phyloP scores from a whole-genome alignment of 1,140 invertebrate genomes.

The Epicauta chinensis region DNA sequence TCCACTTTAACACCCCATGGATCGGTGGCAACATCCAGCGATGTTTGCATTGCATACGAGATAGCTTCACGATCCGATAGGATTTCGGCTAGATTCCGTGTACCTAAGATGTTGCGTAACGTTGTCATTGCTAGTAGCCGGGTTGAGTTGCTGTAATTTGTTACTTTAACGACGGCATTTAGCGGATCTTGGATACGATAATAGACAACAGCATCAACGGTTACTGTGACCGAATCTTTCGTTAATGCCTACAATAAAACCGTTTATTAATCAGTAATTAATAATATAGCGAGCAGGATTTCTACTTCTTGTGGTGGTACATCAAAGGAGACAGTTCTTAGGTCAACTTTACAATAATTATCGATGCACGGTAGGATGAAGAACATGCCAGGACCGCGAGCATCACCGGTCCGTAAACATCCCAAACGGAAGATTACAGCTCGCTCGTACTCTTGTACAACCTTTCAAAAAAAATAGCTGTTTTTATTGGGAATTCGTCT shows the following conservation, averaged over 20 bases:
- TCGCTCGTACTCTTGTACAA: slow-evolving; percentile 72
- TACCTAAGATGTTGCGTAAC: slow-evolving; percentile 85
- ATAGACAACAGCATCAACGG: slow-evolving; percentile 89
- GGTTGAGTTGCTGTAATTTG: slow-evolving; percentile 80
- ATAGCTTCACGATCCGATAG: slow-evolving; percentile 88
- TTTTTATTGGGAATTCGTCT: too few species aligned
- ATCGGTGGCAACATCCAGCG: slow-evolving; percentile 87
- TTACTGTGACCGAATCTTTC: slow-evolving; percentile 88
- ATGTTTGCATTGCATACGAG: slow-evolving; percentile 75
- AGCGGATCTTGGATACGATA: slow-evolving; percentile 83
- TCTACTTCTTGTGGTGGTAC: slow-evolving; percentile 75
- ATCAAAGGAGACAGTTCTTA: slow-evolving; percentile 77
- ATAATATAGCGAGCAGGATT: too few species aligned
- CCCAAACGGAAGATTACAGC: slow-evolving; percentile 72
- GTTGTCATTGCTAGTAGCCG: slow-evolving; percentile 81
- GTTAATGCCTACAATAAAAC: slow-evolving; percentile 61
- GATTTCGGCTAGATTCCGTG: slow-evolving; percentile 84
- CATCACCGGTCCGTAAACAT: slow-evolving; percentile 59
- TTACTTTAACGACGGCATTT: slow-evolving; percentile 73
- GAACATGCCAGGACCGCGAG: slow-evolving; percentile 76
- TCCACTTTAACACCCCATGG: slow-evolving; percentile 98
- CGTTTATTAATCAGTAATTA: neutral
- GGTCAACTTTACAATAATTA: slow-evolving; percentile 80
- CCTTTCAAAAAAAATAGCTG: slow-evolving; percentile 50
- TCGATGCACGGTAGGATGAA: slow-evolving; percentile 90